Conservation (phyloP, 2,113 vertebrate genomes). For the Amblyornis subalaris region DNA sequence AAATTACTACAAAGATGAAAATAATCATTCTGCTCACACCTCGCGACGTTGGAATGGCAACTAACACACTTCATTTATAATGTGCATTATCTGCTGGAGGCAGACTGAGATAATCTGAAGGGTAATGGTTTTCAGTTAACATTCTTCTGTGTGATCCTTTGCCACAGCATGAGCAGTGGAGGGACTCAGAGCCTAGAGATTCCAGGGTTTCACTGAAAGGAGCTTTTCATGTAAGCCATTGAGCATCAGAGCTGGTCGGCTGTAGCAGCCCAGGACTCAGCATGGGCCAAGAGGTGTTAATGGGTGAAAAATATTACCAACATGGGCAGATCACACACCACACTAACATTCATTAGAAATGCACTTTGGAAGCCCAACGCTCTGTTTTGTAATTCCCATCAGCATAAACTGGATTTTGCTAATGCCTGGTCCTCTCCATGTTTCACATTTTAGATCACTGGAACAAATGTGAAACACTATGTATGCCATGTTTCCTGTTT, state of each 20-base stretch:
- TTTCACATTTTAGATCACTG: neutral
- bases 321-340: neutral
- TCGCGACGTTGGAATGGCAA: rapidly evolving
- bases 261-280: neutral
- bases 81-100: neutral
- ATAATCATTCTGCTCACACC: neutral
- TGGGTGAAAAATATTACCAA: neutral
- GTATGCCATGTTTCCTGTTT: neutral
- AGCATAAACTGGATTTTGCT: neutral
- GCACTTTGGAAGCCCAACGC: neutral
- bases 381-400: neutral
- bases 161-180: neutral
- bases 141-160: neutral
- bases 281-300: neutral
- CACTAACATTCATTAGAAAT: neutral
- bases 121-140: neutral
- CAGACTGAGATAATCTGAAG: neutral
- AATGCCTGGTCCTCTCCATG: rapidly evolving
- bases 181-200: neutral
- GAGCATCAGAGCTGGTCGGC: neutral
- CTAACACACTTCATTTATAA: neutral
- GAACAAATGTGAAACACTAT: neutral
- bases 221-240: neutral
- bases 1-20: neutral
- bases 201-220: neutral